A percentile compares a stretch with the other conserved stretches of the same genome.
Conservation (phyloP, 2,797 vertebrate species). For the Dicrostonyx torquatus region DNA sequence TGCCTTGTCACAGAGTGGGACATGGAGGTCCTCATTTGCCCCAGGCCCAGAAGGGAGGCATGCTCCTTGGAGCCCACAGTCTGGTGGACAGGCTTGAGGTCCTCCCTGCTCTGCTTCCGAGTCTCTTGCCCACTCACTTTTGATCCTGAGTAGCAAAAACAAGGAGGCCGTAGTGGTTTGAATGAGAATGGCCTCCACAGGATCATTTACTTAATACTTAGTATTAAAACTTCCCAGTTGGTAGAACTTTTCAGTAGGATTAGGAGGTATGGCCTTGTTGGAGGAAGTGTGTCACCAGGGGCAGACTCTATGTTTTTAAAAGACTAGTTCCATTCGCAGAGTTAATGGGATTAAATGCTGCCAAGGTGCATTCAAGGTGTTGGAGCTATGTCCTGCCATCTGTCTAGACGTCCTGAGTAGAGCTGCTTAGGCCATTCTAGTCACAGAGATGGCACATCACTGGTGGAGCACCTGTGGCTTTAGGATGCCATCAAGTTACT, state of each 20-base stretch:
- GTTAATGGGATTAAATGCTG: no score
- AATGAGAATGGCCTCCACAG: neutral
- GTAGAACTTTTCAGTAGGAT: neutral
- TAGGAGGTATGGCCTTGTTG: neutral
- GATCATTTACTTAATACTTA: neutral
- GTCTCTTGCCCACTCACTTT: neutral
- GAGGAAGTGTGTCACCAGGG: neutral
- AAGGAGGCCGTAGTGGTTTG: neutral
- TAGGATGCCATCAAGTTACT: neutral
- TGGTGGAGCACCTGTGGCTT: no score
- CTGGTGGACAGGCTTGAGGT: neutral
- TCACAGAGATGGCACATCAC: no score
- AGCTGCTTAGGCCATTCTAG: neutral
- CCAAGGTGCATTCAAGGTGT: rapidly evolving
- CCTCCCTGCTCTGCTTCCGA: neutral
- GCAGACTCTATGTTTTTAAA: neutral
- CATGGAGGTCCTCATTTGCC: neutral
- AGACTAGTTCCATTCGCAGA: neutral
- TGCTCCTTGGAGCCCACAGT: no score
- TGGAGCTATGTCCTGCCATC: neutral
- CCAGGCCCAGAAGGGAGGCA: no score
- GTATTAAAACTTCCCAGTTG: neutral
- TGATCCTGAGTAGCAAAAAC: neutral
- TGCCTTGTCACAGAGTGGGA: neutral
- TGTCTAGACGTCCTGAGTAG: neutral